phyloP scores from a whole-genome alignment of 2,797 vertebrate genomes.

The Phoxinus dragarum region DNA sequence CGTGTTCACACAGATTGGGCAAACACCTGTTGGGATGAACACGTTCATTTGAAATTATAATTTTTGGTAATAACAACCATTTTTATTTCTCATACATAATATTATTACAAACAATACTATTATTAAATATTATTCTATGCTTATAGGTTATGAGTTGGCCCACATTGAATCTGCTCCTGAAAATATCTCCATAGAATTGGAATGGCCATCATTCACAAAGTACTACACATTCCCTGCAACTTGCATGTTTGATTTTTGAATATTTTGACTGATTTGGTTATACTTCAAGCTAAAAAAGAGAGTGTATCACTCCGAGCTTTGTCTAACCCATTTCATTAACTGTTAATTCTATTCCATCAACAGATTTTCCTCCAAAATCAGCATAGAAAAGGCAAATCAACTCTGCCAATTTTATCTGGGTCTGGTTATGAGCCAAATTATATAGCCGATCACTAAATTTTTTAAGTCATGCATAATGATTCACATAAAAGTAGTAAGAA shows the following conservation, averaged over 20 bases:
- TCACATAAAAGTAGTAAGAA: not conserved
- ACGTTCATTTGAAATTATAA: not conserved
- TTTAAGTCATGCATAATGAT: not conserved
- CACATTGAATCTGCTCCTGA: not conserved
- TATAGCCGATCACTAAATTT: not conserved
- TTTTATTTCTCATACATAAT: not conserved
- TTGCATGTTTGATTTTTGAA: not conserved
- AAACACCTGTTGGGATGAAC: constrained; percentile 67
- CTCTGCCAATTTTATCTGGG: not conserved
- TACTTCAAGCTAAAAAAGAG: not conserved
- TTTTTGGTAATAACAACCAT: not conserved
- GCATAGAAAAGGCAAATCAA: not conserved
- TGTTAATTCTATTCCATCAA: not conserved
- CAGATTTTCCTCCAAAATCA: not conserved
- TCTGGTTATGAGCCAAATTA: not conserved
- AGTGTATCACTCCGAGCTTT: not conserved
- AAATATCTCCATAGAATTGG: not conserved
- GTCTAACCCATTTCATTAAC: not conserved
- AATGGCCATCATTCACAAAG: not conserved
- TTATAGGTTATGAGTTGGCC: not conserved
- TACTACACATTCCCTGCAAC: not conserved
- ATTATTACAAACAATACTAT: not conserved
- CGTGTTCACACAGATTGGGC: constrained; percentile 73
- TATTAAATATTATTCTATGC: not conserved
- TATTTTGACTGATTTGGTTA: not conserved